Conservation (phyloP, 2,888 invertebrate species). For the Minunthozetes semirufus region DNA sequence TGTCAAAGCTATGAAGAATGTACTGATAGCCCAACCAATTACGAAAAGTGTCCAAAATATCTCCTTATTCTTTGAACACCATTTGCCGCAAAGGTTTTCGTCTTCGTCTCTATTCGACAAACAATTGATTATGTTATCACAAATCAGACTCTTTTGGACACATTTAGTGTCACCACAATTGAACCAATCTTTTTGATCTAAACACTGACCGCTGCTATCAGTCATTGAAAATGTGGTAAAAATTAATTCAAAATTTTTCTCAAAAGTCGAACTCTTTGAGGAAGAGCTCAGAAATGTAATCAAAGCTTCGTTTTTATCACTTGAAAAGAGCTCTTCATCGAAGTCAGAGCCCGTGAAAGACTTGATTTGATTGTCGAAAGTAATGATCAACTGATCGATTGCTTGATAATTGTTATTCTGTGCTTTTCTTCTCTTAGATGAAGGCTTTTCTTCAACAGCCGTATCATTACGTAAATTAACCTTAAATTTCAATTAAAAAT, state of each 20-base stretch:
- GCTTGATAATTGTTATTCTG: neutral
- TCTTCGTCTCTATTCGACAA: neutral
- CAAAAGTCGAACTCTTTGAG: neutral
- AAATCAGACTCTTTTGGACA: neutral
- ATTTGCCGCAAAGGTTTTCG: neutral
- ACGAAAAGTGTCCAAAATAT: neutral
- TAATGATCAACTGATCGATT: neutral
- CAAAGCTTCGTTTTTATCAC: neutral
- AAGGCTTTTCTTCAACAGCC: neutral
- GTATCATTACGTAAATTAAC: neutral
- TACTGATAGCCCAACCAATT: constrained; percentile 6
- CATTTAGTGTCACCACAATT: neutral
- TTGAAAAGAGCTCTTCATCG: neutral
- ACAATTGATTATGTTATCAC: constrained; percentile 3
- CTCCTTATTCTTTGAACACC: neutral
- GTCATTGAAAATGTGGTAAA: neutral
- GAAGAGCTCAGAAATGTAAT: neutral
- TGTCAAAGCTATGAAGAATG: neutral
- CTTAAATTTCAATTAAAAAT: neutral
- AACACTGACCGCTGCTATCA: neutral
- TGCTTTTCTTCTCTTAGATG: neutral
- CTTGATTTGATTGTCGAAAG: neutral
- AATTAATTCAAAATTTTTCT: neutral
- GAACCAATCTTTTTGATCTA: neutral
- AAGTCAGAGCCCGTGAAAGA: neutral